These are phyloP conservation scores for Chalcosyrphus nemorum DNA, from an alignment of 2,888 invertebrate species.

Conservation along the genomic window DNA sequence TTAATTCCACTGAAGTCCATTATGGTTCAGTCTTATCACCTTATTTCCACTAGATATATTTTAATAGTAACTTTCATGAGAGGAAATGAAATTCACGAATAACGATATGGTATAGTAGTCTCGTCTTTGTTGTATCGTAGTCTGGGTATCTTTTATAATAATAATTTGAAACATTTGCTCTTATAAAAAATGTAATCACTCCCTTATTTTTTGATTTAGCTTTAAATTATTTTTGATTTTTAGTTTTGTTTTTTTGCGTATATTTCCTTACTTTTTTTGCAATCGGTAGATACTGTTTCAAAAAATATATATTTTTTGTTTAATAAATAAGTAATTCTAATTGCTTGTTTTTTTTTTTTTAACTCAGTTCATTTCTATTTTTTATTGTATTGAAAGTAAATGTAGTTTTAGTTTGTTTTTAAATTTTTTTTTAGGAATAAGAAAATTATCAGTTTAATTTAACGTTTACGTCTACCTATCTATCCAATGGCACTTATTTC, in stretches of 20 bases:
- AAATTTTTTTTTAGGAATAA: conserved; percentile 52
- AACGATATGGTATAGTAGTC: background rate
- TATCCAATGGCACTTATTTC: conserved; percentile 61
- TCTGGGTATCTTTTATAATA: background rate
- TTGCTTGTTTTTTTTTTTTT: conserved; percentile 7
- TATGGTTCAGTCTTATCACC: too few relatives aligned
- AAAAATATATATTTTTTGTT: conserved; percentile 11
- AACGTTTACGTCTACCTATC: conserved; percentile 32
- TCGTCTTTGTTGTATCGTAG: background rate
- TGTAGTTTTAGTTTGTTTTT: conserved; percentile 31
- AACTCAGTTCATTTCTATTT: conserved; percentile 23
- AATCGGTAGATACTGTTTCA: background rate
- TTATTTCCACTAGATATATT: too few relatives aligned
- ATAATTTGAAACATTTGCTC: background rate
- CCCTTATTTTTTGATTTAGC: background rate
- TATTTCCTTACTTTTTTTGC: background rate
- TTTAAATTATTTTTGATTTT: background rate
- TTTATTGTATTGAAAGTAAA: conserved; percentile 37
- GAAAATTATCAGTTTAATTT: conserved; percentile 21
- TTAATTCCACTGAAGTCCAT: too few relatives aligned
- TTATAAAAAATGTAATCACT: background rate
- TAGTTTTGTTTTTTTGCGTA: background rate
- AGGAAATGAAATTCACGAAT: too few relatives aligned
- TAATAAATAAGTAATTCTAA: conserved; percentile 22
- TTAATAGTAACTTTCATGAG: too few relatives aligned